These are phyloP conservation scores for Denticeps clupeoides DNA, from an alignment of 2,797 vertebrate genomes.

Conservation along the genomic window DNA sequence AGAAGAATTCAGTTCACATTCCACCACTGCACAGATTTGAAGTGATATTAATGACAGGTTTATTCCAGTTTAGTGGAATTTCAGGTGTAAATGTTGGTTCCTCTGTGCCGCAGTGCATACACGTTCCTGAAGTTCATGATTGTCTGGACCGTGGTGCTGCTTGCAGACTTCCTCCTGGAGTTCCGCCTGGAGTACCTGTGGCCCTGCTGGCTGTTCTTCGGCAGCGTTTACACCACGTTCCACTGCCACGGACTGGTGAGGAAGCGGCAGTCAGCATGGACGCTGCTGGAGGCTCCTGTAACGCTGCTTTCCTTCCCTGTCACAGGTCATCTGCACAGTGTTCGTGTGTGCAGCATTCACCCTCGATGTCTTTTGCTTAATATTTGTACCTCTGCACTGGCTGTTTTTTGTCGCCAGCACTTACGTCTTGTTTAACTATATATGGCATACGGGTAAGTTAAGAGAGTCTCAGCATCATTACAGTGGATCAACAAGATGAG, in stretches of 20 bases:
- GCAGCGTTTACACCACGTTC: conserved; percentile 70
- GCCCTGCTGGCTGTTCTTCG: conserved; percentile 73
- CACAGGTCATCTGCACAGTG: conserved; percentile 66
- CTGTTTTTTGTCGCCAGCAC: conserved; percentile 72
- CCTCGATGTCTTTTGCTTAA: conserved; percentile 69
- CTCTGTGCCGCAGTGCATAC: conserved; percentile 49
- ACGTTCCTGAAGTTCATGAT: conserved; percentile 69
- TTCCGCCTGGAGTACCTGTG: conserved; percentile 72
- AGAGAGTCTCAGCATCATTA: neutral
- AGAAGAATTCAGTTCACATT: too few relatives aligned
- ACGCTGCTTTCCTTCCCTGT: conserved; percentile 2
- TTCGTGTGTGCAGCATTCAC: conserved; percentile 72
- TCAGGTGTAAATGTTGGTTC: neutral
- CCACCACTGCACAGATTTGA: too few relatives aligned
- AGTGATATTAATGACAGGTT: too few relatives aligned
- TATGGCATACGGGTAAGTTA: conserved; percentile 69
- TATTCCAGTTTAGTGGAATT: neutral
- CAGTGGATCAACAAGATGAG: neutral
- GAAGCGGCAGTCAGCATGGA: neutral
- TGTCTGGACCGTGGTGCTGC: conserved; percentile 66
- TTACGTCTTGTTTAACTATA: conserved; percentile 71
- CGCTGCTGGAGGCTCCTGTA: neutral
- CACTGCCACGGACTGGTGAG: conserved; percentile 73
- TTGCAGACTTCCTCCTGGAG: conserved; percentile 70
- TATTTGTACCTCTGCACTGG: conserved; percentile 73